A percentile compares a stretch with the other conserved stretches of the same genome.
Evolutionary conservation across 2,888 invertebrate species (phyloP).

Genomic region (Hemicrepidius hirtus): DNA sequence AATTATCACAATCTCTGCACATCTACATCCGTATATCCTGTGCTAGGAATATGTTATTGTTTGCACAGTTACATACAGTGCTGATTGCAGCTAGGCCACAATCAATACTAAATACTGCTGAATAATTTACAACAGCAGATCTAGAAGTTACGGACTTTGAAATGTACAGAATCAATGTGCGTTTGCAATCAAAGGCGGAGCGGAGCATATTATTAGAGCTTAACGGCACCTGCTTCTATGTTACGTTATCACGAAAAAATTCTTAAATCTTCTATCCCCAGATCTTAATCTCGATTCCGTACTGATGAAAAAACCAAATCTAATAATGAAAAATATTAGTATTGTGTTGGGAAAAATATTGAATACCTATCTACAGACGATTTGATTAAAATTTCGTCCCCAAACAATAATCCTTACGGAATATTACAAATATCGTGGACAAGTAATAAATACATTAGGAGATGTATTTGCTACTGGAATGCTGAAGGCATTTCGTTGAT

Average conservation of each 20-base stretch:
- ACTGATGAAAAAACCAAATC: conserved; percentile 4
- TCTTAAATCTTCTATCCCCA: conserved; percentile 1
- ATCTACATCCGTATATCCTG: conserved; percentile 40
- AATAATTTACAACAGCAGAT: conserved; percentile 55
- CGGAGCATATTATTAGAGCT: conserved; percentile 24
- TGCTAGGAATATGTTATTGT: conserved; percentile 58
- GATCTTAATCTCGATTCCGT: not conserved
- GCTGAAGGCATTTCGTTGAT: conserved; percentile 65
- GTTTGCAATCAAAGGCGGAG: conserved; percentile 37
- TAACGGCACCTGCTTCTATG: conserved; percentile 28
- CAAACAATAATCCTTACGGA: conserved; percentile 20
- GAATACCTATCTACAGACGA: no score
- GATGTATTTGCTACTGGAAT: conserved; percentile 63
- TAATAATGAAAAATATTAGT: not conserved
- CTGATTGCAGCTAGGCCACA: conserved; percentile 62
- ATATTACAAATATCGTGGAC: conserved; percentile 35
- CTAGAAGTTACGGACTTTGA: conserved; percentile 41
- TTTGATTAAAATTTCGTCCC: not conserved
- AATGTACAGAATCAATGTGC: conserved; percentile 38
- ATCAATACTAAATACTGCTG: conserved; percentile 63
- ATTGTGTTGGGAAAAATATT: not conserved
- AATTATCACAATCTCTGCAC: conserved; percentile 60
- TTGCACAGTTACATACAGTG: conserved; percentile 62
- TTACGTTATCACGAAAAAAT: not conserved
- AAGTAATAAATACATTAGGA: conserved; percentile 64